Percentiles rank a stretch among this genome's conserved stretches.
Evolutionary conservation across 1,140 invertebrate species (phyloP).

Genomic region (Oppia nitens): DNA sequence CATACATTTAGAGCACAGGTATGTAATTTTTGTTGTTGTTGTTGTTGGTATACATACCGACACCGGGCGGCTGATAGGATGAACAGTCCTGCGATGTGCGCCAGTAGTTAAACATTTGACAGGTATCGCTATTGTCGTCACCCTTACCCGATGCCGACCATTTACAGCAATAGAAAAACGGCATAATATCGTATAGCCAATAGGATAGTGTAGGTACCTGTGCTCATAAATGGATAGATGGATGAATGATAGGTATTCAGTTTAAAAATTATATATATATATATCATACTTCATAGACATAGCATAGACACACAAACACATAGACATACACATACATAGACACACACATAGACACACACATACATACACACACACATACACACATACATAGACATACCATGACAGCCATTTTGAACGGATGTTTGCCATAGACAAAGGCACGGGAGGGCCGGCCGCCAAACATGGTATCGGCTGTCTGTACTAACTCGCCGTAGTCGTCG

Average conservation of each 20-base stretch:
- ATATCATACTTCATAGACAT: background rate
- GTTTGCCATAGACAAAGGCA: slow-evolving; percentile 31
- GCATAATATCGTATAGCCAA: slow-evolving; percentile 83
- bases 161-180: slow-evolving; percentile 80
- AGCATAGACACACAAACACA: background rate
- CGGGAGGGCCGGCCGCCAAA: slow-evolving; percentile 76
- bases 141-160: slow-evolving; percentile 76
- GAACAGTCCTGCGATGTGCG: slow-evolving; percentile 85
- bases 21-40: too few species aligned
- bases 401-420: slow-evolving; percentile 22
- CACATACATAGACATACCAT: slow-evolving; percentile 14
- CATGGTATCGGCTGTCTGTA: slow-evolving; percentile 83
- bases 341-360: too few species aligned
- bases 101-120: slow-evolving; percentile 75
- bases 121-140: slow-evolving; percentile 74
- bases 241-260: too few species aligned
- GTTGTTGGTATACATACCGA: too few species aligned
- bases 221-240: too few species aligned
- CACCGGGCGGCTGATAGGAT: slow-evolving; percentile 77
- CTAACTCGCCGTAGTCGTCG: slow-evolving; percentile 69
- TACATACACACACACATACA: too few species aligned
- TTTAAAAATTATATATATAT: background rate
- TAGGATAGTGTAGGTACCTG: slow-evolving; percentile 77
- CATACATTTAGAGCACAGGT: too few species aligned
- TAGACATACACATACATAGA: too few species aligned